Percentiles rank a stretch among this genome's conserved stretches.
Conservation (phyloP, 2,113 vertebrate species). For the Nesogale talazaci region DNA sequence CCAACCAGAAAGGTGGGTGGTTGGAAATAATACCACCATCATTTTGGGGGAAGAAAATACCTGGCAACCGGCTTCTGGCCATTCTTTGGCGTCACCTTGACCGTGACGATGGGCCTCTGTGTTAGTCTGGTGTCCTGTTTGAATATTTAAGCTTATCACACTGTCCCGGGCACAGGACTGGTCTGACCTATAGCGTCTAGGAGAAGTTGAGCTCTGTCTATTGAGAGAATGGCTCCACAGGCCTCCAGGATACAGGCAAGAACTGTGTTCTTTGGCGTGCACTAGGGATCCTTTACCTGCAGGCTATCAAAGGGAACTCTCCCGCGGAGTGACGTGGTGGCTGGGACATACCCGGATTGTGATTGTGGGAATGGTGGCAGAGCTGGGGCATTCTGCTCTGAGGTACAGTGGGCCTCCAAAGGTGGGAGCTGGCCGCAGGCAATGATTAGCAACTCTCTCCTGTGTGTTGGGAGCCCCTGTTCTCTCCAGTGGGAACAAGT, state of each 20-base stretch:
- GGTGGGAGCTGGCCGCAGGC: not conserved
- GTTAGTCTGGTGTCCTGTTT: too few species aligned
- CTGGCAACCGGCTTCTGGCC: too few species aligned
- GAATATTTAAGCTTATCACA: too few species aligned
- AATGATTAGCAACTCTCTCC: not conserved
- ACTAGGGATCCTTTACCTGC: not conserved
- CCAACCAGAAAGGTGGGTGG: too few species aligned
- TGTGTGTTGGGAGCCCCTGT: not conserved
- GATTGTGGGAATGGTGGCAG: not conserved
- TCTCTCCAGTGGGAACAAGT: fast-evolving
- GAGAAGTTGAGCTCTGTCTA: not conserved
- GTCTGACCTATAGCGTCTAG: too few species aligned
- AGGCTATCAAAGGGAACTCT: constrained; percentile 51
- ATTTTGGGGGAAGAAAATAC: too few species aligned
- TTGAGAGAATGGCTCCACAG: not conserved
- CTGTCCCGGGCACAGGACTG: too few species aligned
- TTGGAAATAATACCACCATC: too few species aligned
- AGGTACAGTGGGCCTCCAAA: not conserved
- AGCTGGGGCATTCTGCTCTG: not conserved
- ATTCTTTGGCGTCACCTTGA: too few species aligned
- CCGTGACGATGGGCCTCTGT: too few species aligned
- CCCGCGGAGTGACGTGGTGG: not conserved
- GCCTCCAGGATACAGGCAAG: not conserved
- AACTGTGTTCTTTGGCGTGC: not conserved
- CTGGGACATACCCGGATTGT: not conserved